Percentiles rank a stretch among this genome's conserved stretches.
phyloP scores from a whole-genome alignment of 1,140 invertebrate species.

The Polyergus mexicanus region DNA sequence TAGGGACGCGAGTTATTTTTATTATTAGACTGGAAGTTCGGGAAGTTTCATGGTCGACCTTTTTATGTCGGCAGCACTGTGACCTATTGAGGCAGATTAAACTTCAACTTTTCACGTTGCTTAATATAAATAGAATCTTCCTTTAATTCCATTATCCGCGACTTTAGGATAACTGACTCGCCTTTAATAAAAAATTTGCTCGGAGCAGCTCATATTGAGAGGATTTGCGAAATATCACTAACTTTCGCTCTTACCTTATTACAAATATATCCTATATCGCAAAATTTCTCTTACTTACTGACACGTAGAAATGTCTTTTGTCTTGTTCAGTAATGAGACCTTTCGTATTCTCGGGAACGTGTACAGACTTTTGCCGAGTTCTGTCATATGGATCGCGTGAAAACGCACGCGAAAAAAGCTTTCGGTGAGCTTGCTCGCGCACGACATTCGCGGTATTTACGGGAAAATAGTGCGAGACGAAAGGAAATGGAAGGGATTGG shows the following conservation, averaged over 20 bases:
- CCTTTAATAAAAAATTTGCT: neutral
- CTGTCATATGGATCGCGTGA: neutral
- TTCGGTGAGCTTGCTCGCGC: neutral
- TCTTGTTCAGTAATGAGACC: conserved; percentile 8
- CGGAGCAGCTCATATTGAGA: neutral
- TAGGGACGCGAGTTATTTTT: conserved; percentile 15
- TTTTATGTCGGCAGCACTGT: neutral
- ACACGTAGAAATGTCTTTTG: neutral
- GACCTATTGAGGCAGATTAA: neutral
- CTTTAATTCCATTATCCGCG: neutral
- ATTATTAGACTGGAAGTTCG: conserved; percentile 6
- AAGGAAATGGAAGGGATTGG: conserved; percentile 29
- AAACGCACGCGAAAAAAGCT: conserved; percentile 1
- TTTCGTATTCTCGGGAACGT: neutral
- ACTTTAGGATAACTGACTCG: neutral
- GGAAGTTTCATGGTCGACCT: neutral
- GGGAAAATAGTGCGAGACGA: conserved; percentile 34
- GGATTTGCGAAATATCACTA: neutral
- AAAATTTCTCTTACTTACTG: conserved; percentile 7
- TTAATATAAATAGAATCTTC: neutral
- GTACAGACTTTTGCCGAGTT: neutral
- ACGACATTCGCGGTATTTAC: conserved; percentile 21
- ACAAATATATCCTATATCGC: neutral
- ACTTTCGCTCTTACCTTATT: neutral
- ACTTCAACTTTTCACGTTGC: neutral